Base-by-base conservation (phyloP, 2,797 vertebrate genomes). In the Numenius phaeopus region DNA sequence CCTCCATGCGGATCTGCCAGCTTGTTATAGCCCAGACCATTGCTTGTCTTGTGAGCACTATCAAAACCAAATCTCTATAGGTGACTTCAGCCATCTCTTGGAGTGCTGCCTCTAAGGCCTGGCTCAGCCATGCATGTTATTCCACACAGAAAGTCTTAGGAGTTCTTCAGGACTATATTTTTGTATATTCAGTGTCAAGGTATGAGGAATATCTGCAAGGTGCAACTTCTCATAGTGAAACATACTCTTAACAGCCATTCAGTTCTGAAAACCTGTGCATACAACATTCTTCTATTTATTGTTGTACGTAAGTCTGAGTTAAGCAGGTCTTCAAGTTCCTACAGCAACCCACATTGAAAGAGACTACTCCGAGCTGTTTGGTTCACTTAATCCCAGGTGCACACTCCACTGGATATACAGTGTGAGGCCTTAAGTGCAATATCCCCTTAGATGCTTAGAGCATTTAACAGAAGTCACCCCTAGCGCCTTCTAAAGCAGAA, bases 271-370 rank as follows among this genome's bases (percentile, higher is more conserved):
- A 66, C 19, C 5, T 37, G 42, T 44, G 67, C 10, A 1, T 32
- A 7, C n/a, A 47, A n/a, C 7, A 5, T 29, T 52, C 18, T 32
- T 57, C 24, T 73, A 2, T 46, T 73, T 58, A 18, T 34, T 75
- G 16, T 26, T 73, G 17, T 37, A 15, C 2, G 0, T 50, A 69
- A 47, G 7, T 24, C 26, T 89, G 75, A 81, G 49, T 46, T 27
- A 52, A 37, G n/a, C 19, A 82, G 46, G 32, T 64, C 39, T 89
- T 70, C 40, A 29, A 40, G 67, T 57, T 84, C 49, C 32, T 37
- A 71, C 3, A 83, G n/a, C 44, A 65, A 6, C 11, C 15, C 19
- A 34, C 0, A 0, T 3, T 78, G 54, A 46, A 57, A 80, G 65
- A 78, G 30, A 11, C 13, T 61, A 11, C 52, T 85, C 71, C 55